These are phyloP conservation scores for Microctonus aethiopoides DNA, from an alignment of 2,888 invertebrate species.

Conservation along the genomic window DNA sequence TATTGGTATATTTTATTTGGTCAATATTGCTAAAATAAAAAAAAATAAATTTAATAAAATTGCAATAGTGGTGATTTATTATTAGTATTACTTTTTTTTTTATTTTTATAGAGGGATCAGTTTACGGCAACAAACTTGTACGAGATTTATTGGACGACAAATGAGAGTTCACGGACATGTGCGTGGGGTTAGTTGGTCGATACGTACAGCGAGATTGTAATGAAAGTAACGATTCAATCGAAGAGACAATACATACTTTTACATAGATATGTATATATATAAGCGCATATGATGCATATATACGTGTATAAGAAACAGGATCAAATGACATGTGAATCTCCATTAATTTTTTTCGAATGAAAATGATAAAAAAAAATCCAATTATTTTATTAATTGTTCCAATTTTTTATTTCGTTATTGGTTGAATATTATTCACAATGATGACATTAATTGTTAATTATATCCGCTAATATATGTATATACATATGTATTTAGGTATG, in stretches of 20 bases:
- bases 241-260: background rate
- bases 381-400: background rate
- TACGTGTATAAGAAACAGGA: background rate
- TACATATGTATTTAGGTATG: background rate
- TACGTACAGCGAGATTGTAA: constrained; percentile 13
- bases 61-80: background rate
- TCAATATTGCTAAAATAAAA: background rate
- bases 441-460: background rate
- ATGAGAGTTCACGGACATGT: constrained; percentile 21
- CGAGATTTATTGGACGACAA: constrained; percentile 12
- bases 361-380: background rate
- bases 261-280: background rate
- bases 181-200: background rate
- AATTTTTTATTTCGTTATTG: background rate
- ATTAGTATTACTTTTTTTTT: background rate
- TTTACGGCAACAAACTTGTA: background rate
- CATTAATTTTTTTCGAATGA: background rate
- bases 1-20: background rate
- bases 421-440: background rate
- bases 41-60: background rate
- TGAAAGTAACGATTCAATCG: constrained; percentile 9
- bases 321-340: background rate
- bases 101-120: background rate
- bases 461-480: too few relatives aligned
- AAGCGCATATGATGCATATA: too few relatives aligned